Conservation (phyloP, 2,888 invertebrate species). For the Hypolimnas misippus region DNA sequence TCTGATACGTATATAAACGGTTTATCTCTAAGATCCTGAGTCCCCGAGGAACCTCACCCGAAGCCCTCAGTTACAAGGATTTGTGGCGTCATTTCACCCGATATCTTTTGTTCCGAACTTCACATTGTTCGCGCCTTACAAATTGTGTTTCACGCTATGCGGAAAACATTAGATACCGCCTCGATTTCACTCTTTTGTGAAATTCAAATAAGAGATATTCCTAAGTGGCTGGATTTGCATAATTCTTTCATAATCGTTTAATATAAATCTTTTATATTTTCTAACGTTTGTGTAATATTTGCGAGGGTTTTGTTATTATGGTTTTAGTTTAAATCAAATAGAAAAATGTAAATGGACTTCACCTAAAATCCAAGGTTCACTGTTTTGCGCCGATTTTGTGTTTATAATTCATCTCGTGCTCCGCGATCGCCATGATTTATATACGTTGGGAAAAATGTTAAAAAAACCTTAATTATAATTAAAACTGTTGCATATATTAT, state of each 20-base stretch:
- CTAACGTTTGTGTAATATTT: background rate
- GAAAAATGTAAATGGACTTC: no score
- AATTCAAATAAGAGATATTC: background rate
- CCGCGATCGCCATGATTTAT: no score
- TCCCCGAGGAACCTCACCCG: background rate
- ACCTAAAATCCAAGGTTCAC: no score
- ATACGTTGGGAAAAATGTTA: no score
- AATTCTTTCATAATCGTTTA: background rate
- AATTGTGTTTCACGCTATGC: slow-evolving; percentile 3
- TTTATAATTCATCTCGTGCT: no score
- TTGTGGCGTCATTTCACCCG: slow-evolving; percentile 20
- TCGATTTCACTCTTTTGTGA: background rate
- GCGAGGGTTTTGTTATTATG: background rate
- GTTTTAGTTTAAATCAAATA: background rate
- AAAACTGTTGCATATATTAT: no score
- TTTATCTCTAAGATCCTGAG: slow-evolving; percentile 2
- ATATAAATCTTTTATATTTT: slow-evolving; percentile 1
- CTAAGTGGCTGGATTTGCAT: background rate
- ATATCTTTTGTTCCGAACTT: slow-evolving; percentile 9
- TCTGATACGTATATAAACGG: background rate
- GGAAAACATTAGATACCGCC: background rate
- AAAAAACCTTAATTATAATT: no score
- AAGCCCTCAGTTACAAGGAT: slow-evolving; percentile 11
- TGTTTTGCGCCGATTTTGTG: no score
- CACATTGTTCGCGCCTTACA: slow-evolving; percentile 13